Conservation (phyloP, 2,888 invertebrate species). For the Napeogenes sylphis region DNA sequence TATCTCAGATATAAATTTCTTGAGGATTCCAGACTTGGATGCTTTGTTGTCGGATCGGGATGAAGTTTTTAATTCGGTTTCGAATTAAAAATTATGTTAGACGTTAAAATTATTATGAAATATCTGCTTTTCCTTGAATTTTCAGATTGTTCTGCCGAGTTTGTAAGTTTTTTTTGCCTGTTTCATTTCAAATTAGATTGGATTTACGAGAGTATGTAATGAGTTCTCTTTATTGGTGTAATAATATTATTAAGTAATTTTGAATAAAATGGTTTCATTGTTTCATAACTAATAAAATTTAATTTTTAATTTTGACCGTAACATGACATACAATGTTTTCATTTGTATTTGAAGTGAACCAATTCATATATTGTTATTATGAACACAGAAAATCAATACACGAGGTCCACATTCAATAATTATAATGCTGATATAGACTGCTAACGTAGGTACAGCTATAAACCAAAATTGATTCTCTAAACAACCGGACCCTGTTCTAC, state of each 20-base stretch:
- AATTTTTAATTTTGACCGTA: too few species aligned
- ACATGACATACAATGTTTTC: too few species aligned
- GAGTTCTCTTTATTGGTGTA: too few species aligned
- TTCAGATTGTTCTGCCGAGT: slow-evolving; percentile 1
- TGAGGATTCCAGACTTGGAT: slow-evolving; percentile 22
- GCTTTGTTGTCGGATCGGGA: slow-evolving; percentile 31
- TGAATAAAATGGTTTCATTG: too few species aligned
- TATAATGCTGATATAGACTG: too few species aligned
- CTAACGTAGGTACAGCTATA: background rate
- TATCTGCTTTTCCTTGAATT: slow-evolving; percentile 15
- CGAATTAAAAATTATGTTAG: slow-evolving; percentile 22
- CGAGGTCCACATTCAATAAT: too few species aligned
- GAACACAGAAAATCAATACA: too few species aligned
- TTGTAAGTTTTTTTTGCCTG: background rate
- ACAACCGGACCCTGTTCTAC: slow-evolving; percentile 14
- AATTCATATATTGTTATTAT: too few species aligned
- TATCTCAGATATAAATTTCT: slow-evolving; percentile 46
- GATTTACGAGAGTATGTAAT: background rate
- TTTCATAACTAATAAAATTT: too few species aligned
- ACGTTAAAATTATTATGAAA: slow-evolving; percentile 24
- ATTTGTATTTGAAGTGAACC: too few species aligned
- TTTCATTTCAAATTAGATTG: background rate
- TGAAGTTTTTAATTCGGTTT: slow-evolving; percentile 30
- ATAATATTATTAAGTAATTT: too few species aligned
- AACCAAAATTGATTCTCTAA: slow-evolving; percentile 10